Base-by-base conservation (phyloP, 2,797 vertebrate genomes). In the Muscicapa comitata region DNA sequence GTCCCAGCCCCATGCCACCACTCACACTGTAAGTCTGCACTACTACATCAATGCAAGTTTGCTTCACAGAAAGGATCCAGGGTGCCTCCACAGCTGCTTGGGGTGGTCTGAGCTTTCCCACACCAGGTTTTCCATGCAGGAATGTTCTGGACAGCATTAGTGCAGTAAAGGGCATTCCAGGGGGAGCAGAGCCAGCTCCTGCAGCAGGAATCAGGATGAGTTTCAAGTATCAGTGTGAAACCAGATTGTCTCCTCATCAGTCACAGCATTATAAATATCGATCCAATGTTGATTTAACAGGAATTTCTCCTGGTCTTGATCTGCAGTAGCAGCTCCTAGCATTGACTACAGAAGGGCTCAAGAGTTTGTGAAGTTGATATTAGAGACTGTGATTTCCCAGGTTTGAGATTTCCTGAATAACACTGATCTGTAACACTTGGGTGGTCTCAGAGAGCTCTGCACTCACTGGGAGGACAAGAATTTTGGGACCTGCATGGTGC, bases 341-440 rank as follows among this genome's bases (percentile, higher is more conserved):
- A 5, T 1, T n/a, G 40, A n/a, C 3, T 0, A 17, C 66, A 84
- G 40, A 75, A 90, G 14, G 0, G 0, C 10, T 55, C 20, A 4
- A 11, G 23, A 55, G 14, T 48, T 91, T 47, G 45, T 89, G 48
- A 70, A 84, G 50, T 70, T 93, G 42, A 2, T 24, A 17, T 57
- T 62, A 23, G 23, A 68, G 35, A 17, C 6, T 12, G 48, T 40
- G 42, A 72, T 37, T 65, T 72, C 7, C 61, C 63, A 77, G 43
- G 18, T 5, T 48, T 67, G 14, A n/a, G 43, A 29, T 65, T 77
- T 80, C 50, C 54, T 65, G 35, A 37, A 59, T 29, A 29, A 19
- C 51, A 29, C 29, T 59, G 53, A 45, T 25, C 33, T 37, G 17
- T 55, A 35, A 37, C 33, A 38, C 20, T 21, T 70, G 8, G 1